Evolutionary conservation across 2,113 vertebrate species (phyloP).

Genomic region (Burhinus oedicnemus): DNA sequence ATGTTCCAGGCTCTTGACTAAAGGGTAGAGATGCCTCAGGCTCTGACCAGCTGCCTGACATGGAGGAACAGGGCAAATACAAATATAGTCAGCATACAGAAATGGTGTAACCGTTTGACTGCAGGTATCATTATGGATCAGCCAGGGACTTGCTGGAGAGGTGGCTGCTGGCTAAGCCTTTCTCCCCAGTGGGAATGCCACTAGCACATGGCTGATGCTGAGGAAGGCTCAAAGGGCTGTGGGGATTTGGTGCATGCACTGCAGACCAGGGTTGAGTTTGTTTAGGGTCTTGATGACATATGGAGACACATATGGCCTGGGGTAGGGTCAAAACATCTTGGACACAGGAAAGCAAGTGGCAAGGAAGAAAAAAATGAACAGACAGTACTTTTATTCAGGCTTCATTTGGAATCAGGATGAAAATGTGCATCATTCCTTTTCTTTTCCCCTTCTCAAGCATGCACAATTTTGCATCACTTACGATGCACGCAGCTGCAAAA

Average conservation of each 20-base stretch:
- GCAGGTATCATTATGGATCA: neutral
- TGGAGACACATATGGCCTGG: neutral
- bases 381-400: neutral
- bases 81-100: neutral
- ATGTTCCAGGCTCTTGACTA: neutral
- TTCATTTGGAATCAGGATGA: neutral
- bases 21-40: neutral
- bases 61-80: neutral
- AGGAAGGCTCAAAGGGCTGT: neutral
- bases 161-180: neutral
- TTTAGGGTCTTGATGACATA: neutral
- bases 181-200: neutral
- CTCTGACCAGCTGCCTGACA: neutral
- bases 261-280: neutral
- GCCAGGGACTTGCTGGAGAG: neutral
- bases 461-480: neutral
- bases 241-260: neutral
- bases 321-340: neutral
- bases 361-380: neutral
- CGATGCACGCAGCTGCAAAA: neutral
- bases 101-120: neutral
- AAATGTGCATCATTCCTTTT: neutral
- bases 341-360: neutral
- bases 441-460: neutral
- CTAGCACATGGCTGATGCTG: neutral